Evolutionary conservation across 2,113 vertebrate species (phyloP).

Genomic region (Glaucidium brasilianum): DNA sequence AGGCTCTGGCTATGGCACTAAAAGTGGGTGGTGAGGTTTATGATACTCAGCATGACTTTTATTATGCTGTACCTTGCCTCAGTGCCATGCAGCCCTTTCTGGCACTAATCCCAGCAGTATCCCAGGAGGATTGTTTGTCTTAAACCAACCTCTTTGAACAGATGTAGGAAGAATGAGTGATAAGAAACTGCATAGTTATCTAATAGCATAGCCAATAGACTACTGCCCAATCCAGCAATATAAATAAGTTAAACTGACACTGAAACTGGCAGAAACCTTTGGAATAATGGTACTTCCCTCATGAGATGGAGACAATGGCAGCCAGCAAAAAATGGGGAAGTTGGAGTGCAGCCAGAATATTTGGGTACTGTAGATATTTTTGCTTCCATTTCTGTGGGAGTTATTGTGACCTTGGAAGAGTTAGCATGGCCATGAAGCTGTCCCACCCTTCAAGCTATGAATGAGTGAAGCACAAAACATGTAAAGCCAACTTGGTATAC

Average conservation of each 20-base stretch:
- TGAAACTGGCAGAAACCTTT: not conserved
- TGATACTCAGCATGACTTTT: not conserved
- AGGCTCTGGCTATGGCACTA: not conserved
- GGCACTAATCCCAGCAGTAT: not conserved
- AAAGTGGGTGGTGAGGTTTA: not conserved
- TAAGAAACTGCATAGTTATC: not conserved
- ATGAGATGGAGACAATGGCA: not conserved
- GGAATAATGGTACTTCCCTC: not conserved
- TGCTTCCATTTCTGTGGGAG: not conserved
- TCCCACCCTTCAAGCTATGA: not conserved
- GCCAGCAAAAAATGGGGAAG: not conserved
- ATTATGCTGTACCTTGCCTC: not conserved
- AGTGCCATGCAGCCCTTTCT: not conserved
- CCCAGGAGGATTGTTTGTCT: not conserved
- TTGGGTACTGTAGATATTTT: not conserved
- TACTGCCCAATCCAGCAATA: not conserved
- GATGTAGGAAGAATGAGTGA: not conserved
- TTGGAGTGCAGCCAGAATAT: not conserved
- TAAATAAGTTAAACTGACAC: not conserved
- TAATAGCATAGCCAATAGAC: not conserved
- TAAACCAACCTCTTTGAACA: not conserved
- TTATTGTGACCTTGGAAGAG: not conserved
- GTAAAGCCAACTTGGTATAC: not conserved
- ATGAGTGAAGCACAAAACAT: not conserved
- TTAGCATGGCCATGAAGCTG: not conserved